Evolutionary conservation across 2,797 vertebrate species (phyloP), one percentile per base, ranked within the genome.

Genomic region (Typhlichthys subterraneus): DNA sequence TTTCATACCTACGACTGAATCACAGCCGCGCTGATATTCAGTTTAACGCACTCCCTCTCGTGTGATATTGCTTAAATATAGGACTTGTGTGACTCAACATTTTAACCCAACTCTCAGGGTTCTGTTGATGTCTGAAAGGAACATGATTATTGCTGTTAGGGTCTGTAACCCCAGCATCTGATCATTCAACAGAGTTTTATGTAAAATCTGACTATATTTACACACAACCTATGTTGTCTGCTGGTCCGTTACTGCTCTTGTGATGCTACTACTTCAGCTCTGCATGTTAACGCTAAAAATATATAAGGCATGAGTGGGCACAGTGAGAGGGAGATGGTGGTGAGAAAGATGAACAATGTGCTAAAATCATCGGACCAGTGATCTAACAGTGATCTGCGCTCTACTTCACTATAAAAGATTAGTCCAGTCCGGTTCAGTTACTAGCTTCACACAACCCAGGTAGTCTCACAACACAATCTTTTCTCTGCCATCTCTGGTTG

Each of bases 241-340:
- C 60, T 76, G 60, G 73, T 81, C 82, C 45, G 49, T 38, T 38
- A 38, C 15, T 61, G 53, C 63, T 66, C 69, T 66, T 74, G 73
- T 64, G 67, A 70, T 65, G 55, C 67, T 42, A 57, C 14, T 15
- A 55, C 38, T 46, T 63, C 53, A 38, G 62, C 75, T 70, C 79
- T 60, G 62, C 71, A 59, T 75, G 72, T 23, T 58, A 47, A 12
- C 45, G 73, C 78, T 86, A 87, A 81, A 87, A 87, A 86, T 88
- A 87, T 73, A 76, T 66, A 70, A 70, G 46, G 45, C 72, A 72
- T 59, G 65, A 71, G 86, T 82, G 75, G 80, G 75, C 74, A 73
- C 72, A 15, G 69, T 14, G 79, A 79, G 55, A 75, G 65, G 15
- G 51, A 54, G 1, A 9, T 60, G 42, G 56, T 57, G 58, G 14